phyloP scores from a whole-genome alignment of 1,140 invertebrate genomes.

The Lepidotrigona ventralis region DNA sequence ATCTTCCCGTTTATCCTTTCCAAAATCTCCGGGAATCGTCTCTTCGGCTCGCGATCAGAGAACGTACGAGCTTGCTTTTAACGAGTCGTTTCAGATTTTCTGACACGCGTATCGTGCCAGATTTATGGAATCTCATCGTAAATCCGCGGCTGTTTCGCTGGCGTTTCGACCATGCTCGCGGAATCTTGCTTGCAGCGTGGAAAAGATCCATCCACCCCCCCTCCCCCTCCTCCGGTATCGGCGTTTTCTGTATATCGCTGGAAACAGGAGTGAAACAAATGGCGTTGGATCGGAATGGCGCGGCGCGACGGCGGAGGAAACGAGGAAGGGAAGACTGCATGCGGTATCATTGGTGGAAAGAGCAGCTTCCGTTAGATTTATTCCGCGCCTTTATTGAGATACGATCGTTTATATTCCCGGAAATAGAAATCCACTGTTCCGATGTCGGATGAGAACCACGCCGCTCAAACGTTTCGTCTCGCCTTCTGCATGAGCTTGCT shows the following conservation, averaged over 20 bases:
- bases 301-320: constrained; percentile 21
- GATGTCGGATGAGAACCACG: neutral
- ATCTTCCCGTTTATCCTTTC: neutral
- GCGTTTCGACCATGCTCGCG: neutral
- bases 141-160: neutral
- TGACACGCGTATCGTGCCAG: neutral
- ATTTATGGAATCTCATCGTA: neutral
- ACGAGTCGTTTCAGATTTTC: neutral
- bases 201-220: neutral
- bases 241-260: constrained; percentile 46
- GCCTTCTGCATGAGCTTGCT: neutral
- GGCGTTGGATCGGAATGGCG: constrained; percentile 40
- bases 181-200: neutral
- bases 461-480: constrained; percentile 16
- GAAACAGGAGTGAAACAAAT: constrained; percentile 60
- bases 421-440: constrained; percentile 68
- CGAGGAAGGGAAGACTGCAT: constrained; percentile 48
- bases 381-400: constrained; percentile 69
- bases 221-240: constrained; percentile 8
- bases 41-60: neutral
- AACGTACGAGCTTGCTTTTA: neutral
- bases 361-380: constrained; percentile 73
- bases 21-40: neutral
- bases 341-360: constrained; percentile 69
- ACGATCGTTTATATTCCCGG: constrained; percentile 72